These are phyloP conservation scores for Halesus radiatus DNA, from an alignment of 1,140 invertebrate genomes.

Conservation along the genomic window DNA sequence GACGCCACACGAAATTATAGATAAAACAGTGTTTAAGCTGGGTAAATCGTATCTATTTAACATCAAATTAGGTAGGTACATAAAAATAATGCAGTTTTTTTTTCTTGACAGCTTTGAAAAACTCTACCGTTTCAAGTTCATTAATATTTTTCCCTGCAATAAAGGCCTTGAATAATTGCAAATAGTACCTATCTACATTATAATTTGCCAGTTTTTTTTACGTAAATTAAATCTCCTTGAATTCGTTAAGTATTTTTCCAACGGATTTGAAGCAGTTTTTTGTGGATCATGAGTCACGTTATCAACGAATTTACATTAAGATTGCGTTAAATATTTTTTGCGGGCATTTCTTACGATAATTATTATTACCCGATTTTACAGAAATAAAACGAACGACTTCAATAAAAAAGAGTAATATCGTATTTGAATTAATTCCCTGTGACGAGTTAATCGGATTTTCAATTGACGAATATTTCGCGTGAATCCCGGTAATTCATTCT, in stretches of 20 bases:
- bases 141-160: neutral
- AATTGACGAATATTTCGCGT: too few species aligned
- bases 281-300: conserved; percentile 6
- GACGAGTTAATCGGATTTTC: neutral
- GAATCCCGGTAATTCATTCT: too few species aligned
- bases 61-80: too few species aligned
- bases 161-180: conserved; percentile 10
- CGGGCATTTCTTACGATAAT: conserved; percentile 4
- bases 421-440: neutral
- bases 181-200: conserved; percentile 4
- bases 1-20: too few species aligned
- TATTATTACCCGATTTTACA: neutral
- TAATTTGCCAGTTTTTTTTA: neutral
- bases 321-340: conserved; percentile 18
- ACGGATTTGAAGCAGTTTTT: conserved; percentile 18
- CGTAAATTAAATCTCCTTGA: neutral
- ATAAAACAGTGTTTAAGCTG: too few species aligned
- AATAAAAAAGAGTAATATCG: too few species aligned
- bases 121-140: neutral
- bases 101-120: neutral
- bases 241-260: conserved; percentile 5
- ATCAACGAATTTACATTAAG: conserved; percentile 25
- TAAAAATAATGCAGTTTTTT: too few species aligned
- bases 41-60: too few species aligned
- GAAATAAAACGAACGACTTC: too few species aligned